Evolutionary conservation across 2,888 invertebrate genomes (phyloP).

Genomic region (Agrilus cyanescens): DNA sequence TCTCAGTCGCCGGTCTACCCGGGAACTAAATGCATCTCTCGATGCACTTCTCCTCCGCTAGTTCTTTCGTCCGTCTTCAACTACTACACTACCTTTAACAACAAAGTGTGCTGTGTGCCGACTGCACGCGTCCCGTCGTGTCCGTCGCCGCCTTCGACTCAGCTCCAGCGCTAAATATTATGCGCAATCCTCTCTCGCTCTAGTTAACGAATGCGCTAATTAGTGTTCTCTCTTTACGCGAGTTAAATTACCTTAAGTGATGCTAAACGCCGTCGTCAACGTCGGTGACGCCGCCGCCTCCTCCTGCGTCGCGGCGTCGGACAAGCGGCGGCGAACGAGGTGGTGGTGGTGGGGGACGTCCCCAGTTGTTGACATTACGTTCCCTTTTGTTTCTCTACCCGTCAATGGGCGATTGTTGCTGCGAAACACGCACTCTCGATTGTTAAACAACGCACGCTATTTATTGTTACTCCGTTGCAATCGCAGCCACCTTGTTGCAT

Average conservation of each 20-base stretch:
- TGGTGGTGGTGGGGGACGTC: not conserved
- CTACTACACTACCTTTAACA: too few species aligned
- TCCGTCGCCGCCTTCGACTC: constrained; percentile 1
- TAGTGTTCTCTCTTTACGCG: constrained; percentile 20
- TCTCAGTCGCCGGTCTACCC: constrained; percentile 33
- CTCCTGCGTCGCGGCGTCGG: not conserved
- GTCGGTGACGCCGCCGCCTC: constrained; percentile 4
- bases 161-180: constrained; percentile 1
- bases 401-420: too few species aligned
- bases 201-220: constrained; percentile 21
- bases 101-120: too few species aligned
- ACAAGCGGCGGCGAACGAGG: constrained; percentile 1
- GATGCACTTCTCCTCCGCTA: constrained; percentile 14
- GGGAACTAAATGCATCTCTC: constrained; percentile 31
- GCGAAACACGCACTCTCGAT: too few species aligned
- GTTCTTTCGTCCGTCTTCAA: constrained; percentile 11
- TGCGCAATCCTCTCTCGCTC: constrained; percentile 16
- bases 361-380: too few species aligned
- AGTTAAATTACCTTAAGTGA: constrained; percentile 16
- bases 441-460: too few species aligned
- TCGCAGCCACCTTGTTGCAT: too few species aligned
- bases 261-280: constrained; percentile 10
- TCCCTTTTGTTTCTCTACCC: too few species aligned
- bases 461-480: too few species aligned
- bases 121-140: constrained; percentile 6